phyloP scores from a whole-genome alignment of 2,113 vertebrate genomes.

The Stegostoma tigrinum region DNA sequence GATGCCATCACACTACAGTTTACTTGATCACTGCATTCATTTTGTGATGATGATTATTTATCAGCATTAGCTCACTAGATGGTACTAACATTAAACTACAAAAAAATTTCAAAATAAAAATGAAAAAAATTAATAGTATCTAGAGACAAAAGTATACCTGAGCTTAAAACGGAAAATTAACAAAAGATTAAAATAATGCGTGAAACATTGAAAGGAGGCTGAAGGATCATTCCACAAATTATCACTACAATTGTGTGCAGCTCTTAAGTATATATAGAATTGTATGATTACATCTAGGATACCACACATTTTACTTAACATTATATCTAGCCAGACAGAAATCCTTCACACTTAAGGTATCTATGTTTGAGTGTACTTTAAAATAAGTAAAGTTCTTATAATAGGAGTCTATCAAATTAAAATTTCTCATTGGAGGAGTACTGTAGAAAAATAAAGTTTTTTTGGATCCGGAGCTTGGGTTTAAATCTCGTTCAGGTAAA shows the following conservation, averaged over 20 bases:
- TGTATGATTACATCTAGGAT: not conserved
- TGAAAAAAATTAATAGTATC: not conserved
- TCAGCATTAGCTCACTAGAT: not conserved
- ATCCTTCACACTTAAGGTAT: not conserved
- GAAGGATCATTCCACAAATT: constrained; percentile 3
- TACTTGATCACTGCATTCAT: not conserved
- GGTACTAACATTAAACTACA: not conserved
- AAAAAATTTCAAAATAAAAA: not conserved
- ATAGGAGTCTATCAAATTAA: not conserved
- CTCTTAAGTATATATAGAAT: not conserved
- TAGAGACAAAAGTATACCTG: not conserved
- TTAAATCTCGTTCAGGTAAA: not conserved
- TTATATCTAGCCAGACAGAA: not conserved
- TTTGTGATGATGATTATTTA: not conserved
- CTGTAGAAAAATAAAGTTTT: no score
- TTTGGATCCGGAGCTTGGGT: not conserved
- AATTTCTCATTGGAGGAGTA: not conserved
- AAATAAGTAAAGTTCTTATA: not conserved
- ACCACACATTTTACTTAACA: not conserved
- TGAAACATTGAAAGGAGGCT: not conserved
- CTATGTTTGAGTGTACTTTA: not conserved
- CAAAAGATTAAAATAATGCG: not conserved
- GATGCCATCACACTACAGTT: not conserved
- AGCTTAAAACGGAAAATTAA: not conserved
- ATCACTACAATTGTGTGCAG: not conserved